Evolutionary conservation across 2,888 invertebrate species (phyloP), one percentile per base, ranked within the genome.

Genomic region (Perizoma affinitatum): DNA sequence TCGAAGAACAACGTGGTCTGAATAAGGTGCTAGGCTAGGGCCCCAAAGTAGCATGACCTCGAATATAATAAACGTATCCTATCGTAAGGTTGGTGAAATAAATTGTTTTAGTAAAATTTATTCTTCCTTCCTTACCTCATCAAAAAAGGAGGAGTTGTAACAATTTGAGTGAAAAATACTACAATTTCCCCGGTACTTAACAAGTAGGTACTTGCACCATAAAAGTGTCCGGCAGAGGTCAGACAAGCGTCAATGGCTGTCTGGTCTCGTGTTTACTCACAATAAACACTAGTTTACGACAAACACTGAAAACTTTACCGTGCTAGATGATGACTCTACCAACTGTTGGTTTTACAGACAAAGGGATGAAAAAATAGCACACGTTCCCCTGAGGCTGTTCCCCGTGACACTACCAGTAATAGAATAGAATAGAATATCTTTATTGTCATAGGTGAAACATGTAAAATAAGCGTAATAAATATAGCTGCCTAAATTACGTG

Each of bases 211-310:
- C 22, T 22, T 22, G 60, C 56, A 58, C 71, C 71, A 76, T 80
- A 78, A 78, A 78, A 80, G 71, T 77, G 65, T 68, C 76, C 73
- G 57, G 42, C 48, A 72, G 73, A 74, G 72, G 76, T 67, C 71
- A 71, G 66, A 75, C 69, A 65, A 69, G 71, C 81, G 78, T 84
- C 84, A 83, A 84, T 82, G 82, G 72, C 63, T 74, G 78, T 78
- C 80, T 82, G 67, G 68, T 69, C 70, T 70, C 72, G 74, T 80
- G 80, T 84, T 84, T 83, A 86, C 78, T 75, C 74, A 78, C 81
- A 79, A 82, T 85, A 85, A 83, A 80, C 75, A 73, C 68, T 74
- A 76, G 72, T 84, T 84, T 83, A 86, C 78, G 80, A 80, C 72
- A 70, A 74, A 68, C 70, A 70, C 66, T 69, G 72, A 75, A 22